Conservation (phyloP, 1,140 invertebrate species). For the Ylistrum balloti region DNA sequence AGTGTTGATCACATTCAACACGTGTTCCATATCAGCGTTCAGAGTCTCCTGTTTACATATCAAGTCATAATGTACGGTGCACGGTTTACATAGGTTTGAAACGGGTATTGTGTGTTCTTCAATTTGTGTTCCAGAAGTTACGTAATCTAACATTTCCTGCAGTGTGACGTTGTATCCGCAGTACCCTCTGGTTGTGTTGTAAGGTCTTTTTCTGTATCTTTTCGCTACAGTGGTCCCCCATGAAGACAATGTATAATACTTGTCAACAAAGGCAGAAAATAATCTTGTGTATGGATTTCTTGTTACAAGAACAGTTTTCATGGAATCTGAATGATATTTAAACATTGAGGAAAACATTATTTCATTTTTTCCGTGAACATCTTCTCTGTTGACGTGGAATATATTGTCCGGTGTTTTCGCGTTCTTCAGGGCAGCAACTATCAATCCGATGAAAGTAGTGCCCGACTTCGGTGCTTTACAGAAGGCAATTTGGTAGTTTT, state of each 20-base stretch:
- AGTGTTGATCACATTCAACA: neutral
- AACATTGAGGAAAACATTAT: neutral
- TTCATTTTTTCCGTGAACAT: neutral
- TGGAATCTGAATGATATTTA: neutral
- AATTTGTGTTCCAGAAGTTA: neutral
- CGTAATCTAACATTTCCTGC: neutral
- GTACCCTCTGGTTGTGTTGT: neutral
- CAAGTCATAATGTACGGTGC: neutral
- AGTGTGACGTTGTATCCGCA: neutral
- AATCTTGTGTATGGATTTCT: neutral
- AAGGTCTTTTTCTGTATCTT: neutral
- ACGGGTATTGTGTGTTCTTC: neutral
- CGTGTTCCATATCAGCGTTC: neutral
- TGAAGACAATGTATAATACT: neutral
- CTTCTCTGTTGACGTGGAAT: neutral
- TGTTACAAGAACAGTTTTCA: neutral
- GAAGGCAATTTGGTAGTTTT: neutral
- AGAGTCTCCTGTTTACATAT: conserved; percentile 3
- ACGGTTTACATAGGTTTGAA: neutral
- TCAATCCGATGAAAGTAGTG: neutral
- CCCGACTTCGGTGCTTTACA: neutral
- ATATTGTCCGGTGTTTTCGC: neutral
- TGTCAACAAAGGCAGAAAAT: neutral
- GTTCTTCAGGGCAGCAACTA: neutral
- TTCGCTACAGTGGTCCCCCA: neutral